Conservation (phyloP, 2,888 invertebrate genomes). For the Gryllus longicercus region DNA sequence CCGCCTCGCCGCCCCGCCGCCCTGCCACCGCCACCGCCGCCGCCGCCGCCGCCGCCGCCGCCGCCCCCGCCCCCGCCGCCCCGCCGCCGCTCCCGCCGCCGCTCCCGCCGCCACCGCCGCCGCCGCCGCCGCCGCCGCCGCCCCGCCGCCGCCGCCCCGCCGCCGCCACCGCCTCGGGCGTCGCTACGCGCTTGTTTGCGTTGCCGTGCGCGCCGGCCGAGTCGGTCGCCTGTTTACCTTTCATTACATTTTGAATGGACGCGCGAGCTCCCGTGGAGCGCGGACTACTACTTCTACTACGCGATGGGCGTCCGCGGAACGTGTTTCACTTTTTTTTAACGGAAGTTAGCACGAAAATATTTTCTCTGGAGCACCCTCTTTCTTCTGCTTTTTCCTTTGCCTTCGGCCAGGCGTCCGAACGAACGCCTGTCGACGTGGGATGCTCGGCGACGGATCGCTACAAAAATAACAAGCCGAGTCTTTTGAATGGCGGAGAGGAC, state of each 20-base stretch:
- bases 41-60: no score
- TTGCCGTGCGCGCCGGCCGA: not conserved
- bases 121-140: not conserved
- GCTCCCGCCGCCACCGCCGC: not conserved
- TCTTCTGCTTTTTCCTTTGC: not conserved
- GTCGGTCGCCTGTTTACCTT: not conserved
- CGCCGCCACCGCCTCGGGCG: not conserved
- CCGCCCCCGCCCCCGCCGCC: not conserved
- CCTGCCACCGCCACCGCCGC: not conserved
- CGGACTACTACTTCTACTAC: not conserved
- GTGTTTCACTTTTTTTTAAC: not conserved
- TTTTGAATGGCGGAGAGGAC: no score
- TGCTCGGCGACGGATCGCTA: no score
- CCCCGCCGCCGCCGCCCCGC: not conserved
- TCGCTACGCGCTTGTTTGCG: not conserved
- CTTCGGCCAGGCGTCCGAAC: no score
- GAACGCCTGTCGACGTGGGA: no score
- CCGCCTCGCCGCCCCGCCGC: not conserved
- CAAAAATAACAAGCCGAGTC: no score
- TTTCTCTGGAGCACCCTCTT: not conserved
- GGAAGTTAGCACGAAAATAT: not conserved
- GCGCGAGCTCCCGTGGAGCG: not conserved
- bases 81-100: not conserved
- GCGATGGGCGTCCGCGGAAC: not conserved
- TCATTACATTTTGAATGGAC: not conserved